Evolutionary conservation across 2,113 vertebrate species (phyloP), one percentile per base, ranked within the genome.

Genomic region (Mesocricetus auratus): DNA sequence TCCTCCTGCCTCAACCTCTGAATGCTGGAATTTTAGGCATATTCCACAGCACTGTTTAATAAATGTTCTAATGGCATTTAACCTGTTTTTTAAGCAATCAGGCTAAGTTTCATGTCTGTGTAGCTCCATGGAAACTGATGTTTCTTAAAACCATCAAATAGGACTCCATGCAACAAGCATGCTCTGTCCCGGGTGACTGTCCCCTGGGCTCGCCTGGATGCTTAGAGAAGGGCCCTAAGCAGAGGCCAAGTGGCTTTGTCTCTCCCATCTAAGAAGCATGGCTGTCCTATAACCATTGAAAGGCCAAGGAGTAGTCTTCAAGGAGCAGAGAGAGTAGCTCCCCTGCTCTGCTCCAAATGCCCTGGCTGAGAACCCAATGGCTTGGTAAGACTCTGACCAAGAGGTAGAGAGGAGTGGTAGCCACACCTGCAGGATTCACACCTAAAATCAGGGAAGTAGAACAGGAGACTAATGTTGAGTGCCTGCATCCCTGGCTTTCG

Each of bases 21-120:
- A 77, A 31, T 47, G 12, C 31, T 66, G 13, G 60, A 60, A 66
- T 66, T 50, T 26, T 22, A 77, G 56, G 39, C 10, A 36, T 47
- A 17, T 16, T 7, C 10, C 29, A 62, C 10, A 21, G 33, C 29
- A 45, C 12, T 79, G 24, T 22, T 53, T 66, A 78, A 50, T 36
- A 56, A 77, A 79, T 50, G 58, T 17, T 71, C 89, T 71, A 71
- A 89, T 73, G 5, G 87, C 36, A 29, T 64, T 94, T 68, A 50
- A 82, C 33, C 86, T 79, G 10, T 62, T 83, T 83, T 97, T 95
- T 64, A 95, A 96, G 29, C 33, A 78, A 50, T 66, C 50, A 47
- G 26, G 42, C 7, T 92, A 81, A 26, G 47, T 91, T 75, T 91
- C 62, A 66, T 78, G 50, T 62, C 64, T 77, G 26, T 69, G 39